These are phyloP conservation scores for Hedya salicella DNA, from an alignment of 2,888 invertebrate species.

Conservation along the genomic window DNA sequence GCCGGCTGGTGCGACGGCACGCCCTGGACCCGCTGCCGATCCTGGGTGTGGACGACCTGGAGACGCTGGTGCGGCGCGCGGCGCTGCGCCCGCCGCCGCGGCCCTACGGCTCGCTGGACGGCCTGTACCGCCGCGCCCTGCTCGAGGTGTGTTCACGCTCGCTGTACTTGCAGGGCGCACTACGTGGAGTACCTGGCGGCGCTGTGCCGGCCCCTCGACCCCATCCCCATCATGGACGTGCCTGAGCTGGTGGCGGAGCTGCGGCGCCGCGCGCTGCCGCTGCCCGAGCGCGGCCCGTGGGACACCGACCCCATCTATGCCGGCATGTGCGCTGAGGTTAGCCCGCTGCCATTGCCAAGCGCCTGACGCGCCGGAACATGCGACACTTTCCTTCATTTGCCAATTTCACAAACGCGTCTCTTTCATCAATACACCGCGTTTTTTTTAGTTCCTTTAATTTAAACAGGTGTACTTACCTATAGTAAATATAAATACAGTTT, in stretches of 20 bases:
- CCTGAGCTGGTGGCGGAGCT: constrained; percentile 95
- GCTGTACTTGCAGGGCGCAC: constrained; percentile 89
- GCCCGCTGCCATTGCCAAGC: background rate
- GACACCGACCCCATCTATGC: constrained; percentile 94
- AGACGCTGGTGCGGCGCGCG: constrained; percentile 91
- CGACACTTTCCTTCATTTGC: no score
- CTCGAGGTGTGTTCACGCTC: constrained; percentile 84
- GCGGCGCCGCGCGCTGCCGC: constrained; percentile 91
- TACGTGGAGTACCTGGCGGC: constrained; percentile 98
- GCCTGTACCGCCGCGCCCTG: constrained; percentile 86
- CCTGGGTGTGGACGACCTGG: constrained; percentile 92
- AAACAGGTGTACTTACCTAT: no score
- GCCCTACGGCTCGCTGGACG: constrained; percentile 89
- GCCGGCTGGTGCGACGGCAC: constrained; percentile 89
- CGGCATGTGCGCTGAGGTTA: constrained; percentile 93
- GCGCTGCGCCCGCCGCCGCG: constrained; percentile 90
- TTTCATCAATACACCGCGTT: no score
- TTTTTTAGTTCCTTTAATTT: no score
- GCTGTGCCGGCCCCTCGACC: constrained; percentile 95
- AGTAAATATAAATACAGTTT: no score
- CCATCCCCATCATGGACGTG: constrained; percentile 94
- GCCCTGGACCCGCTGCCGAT: constrained; percentile 91
- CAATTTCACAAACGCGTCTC: no score
- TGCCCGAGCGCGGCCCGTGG: constrained; percentile 93
- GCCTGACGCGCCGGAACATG: no score